These are phyloP conservation scores for Meandrusa payeni DNA, from an alignment of 2,888 invertebrate genomes.

Conservation along the genomic window DNA sequence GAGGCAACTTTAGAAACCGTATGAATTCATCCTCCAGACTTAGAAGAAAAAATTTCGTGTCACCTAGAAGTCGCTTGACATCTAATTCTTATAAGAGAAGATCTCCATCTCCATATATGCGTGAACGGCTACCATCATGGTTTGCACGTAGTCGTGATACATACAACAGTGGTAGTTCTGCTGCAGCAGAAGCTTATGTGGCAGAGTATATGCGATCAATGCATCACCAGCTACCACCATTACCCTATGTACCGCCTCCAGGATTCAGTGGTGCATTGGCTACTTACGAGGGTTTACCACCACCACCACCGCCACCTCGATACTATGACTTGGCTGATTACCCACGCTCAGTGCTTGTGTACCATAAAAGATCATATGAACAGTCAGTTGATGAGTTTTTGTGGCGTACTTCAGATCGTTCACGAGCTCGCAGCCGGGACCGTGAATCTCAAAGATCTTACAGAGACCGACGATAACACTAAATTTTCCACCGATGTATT, in stretches of 20 bases:
- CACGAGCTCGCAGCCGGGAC: slow-evolving; percentile 80
- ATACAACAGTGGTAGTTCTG: slow-evolving; percentile 66
- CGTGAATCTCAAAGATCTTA: slow-evolving; percentile 81
- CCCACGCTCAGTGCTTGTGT: slow-evolving; percentile 81
- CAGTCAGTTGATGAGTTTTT: slow-evolving; percentile 93
- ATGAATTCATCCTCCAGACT: slow-evolving; percentile 71
- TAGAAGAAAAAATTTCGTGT: slow-evolving; percentile 83
- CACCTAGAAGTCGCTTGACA: slow-evolving; percentile 82
- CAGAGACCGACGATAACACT: slow-evolving; percentile 79
- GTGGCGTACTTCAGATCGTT: slow-evolving; percentile 88
- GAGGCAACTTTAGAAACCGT: slow-evolving; percentile 76
- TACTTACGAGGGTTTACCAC: slow-evolving; percentile 83
- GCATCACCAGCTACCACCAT: slow-evolving; percentile 91
- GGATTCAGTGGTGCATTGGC: slow-evolving; percentile 73
- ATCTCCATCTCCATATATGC: slow-evolving; percentile 80
- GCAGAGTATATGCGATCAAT: slow-evolving; percentile 94
- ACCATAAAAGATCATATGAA: slow-evolving; percentile 91
- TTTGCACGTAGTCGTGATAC: slow-evolving; percentile 77
- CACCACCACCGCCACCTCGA: slow-evolving; percentile 83
- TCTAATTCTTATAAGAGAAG: slow-evolving; percentile 77
- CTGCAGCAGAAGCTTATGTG: slow-evolving; percentile 91
- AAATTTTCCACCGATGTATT: slow-evolving; percentile 62
- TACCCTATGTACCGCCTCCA: slow-evolving; percentile 88
- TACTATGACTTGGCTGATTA: slow-evolving; percentile 88
- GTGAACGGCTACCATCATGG: slow-evolving; percentile 83